Base-by-base conservation (phyloP, 2,797 vertebrate genomes). In the Sparus aurata region DNA sequence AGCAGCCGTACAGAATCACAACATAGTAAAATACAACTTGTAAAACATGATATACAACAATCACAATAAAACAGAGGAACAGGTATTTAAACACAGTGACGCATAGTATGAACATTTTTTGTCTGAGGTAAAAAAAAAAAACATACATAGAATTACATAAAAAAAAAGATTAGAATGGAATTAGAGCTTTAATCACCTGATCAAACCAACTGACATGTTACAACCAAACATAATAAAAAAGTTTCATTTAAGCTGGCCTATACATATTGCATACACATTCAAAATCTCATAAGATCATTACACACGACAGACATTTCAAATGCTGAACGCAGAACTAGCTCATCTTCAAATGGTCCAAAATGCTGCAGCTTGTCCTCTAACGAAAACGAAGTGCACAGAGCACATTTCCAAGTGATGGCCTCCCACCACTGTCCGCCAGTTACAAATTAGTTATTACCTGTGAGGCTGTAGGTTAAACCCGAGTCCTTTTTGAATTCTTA, bases 341-440 rank as follows among this genome's bases (percentile, higher is more conserved):
- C n/a, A 25, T 63, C 30, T 77, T 22, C n/a, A 55, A 22, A 22
- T 71, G 30, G 20, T 34, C 34, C 3, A 49, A 52, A 78, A n/a
- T 54, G n/a, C 46, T 58, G 18, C 15, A 27, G 25, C 34, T 61
- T 20, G 12, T 41, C 20, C 9, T 38, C 34, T 34, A 34, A 34
- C 9, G 34, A 38, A 38, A 30, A 30, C 30, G 30, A 60, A 67
- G 53, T 41, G 11, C 43, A 50, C 18, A 30, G 16, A 45, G 30
- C 23, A 41, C 30, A 53, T 75, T 58, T 20, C 57, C 20, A 23
- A 18, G 18, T 46, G 18, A 25, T 59, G 57, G 25, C 13, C 12
- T 69, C 52, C 49, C 7, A 57, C 61, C 12, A 16, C 3, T 41
- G 3, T 5, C 41, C 9, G 0, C 6, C 45, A 53, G 70, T 47